Base-by-base conservation (phyloP, 2,888 invertebrate genomes). In the Lottia scabra region DNA sequence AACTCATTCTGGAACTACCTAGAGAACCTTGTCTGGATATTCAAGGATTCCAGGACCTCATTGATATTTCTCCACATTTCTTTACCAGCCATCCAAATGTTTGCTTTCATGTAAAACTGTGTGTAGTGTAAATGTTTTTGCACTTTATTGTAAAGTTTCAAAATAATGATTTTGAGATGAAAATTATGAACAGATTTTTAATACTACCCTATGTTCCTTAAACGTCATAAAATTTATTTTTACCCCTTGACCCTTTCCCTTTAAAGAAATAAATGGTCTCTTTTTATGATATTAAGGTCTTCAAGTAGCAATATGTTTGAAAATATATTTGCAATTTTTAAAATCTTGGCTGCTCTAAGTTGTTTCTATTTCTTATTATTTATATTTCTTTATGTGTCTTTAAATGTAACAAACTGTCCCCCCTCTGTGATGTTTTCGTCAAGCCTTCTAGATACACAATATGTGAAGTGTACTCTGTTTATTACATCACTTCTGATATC, bases 321-420 rank as follows among this genome's bases (percentile, higher is more conserved):
- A 56, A 56, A 56, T 56, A 56, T 56, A 56, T 56, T 56, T 56
- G 56, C 19, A 56, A 56, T 56, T 56, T 56, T 56, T 56, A 56
- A 56, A 19, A 56, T 38, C 56, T 56, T 56, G 56, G 56, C 38
- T 38, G 38, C 56, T 56, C 56, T 56, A 19, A 23, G 56, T 56
- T 56, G 56, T 56, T 56, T 56, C 56, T 56, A 23, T 19, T 19
- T 23, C 12, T 19, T 23, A 38, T 38, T 38, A 23, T 23, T 56
- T 56, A 56, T 56, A 23, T 56, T 56, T 56, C 56, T 56, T 56
- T 56, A 56, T 56, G 56, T 19, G 19, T 19, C 23, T 23, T 56
- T 56, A 56, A 56, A 23, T 56, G 56, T 56, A 56, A 56, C 56
- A 56, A 56, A 23, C 38, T 38, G 38, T 38, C 19, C 23, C 23